These are phyloP conservation scores for Mythimna ferrago DNA, from an alignment of 2,888 invertebrate species.

Conservation along the genomic window DNA sequence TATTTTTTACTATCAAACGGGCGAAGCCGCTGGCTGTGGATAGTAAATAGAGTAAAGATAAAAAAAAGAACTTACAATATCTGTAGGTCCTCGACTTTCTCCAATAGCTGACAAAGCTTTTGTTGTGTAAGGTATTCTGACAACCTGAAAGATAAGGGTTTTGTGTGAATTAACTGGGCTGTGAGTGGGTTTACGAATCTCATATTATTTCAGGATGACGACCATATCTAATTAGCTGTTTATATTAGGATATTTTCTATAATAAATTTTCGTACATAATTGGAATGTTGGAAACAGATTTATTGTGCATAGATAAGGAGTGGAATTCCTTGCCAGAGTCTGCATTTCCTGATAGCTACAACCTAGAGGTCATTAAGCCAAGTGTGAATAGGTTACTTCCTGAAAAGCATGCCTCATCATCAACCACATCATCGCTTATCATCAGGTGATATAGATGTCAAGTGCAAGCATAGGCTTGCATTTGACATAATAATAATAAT, in stretches of 20 bases:
- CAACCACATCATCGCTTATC: too few relatives aligned
- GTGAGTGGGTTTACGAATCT: too few relatives aligned
- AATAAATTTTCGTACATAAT: background rate
- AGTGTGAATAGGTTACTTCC: too few relatives aligned
- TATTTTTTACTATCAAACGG: too few relatives aligned
- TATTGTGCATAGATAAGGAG: too few relatives aligned
- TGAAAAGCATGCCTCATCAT: too few relatives aligned
- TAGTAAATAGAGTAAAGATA: background rate
- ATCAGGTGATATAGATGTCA: too few relatives aligned
- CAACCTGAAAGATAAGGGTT: constrained; percentile 90
- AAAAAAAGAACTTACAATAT: constrained; percentile 91
- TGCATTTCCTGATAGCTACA: too few relatives aligned
- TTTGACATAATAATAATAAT: too few relatives aligned
- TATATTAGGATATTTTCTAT: background rate
- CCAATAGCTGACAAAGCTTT: constrained; percentile 93
- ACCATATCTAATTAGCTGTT: background rate
- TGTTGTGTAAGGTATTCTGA: constrained; percentile 93
- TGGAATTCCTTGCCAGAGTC: too few relatives aligned
- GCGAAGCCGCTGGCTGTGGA: background rate
- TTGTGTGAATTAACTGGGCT: background rate
- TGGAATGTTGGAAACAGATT: background rate
- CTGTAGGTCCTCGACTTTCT: constrained; percentile 94
- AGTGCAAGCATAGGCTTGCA: too few relatives aligned
- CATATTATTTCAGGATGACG: background rate
- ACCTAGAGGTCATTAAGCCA: too few relatives aligned